Evolutionary conservation across 2,113 vertebrate species (phyloP).

Genomic region (Gracilinanus agilis): DNA sequence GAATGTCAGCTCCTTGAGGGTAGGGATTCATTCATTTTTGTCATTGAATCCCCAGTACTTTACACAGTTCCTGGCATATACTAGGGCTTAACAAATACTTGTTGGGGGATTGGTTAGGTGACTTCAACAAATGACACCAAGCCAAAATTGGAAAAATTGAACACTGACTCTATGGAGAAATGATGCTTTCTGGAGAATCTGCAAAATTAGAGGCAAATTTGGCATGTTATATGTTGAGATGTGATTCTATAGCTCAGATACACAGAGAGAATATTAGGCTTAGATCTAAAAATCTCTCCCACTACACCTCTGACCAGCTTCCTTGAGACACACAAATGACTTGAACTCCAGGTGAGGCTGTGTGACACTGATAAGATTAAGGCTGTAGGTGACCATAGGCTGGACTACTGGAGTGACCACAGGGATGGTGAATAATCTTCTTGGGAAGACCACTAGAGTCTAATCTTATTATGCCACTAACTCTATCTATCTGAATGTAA

Average conservation of each 20-base stretch:
- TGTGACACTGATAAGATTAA: neutral
- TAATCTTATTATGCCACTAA: neutral
- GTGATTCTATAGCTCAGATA: neutral
- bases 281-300: no score
- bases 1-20: neutral
- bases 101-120: neutral
- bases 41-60: no score
- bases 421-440: neutral
- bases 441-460: neutral
- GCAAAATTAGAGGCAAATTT: neutral
- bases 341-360: neutral
- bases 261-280: neutral
- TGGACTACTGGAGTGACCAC: no score
- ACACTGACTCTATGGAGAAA: neutral
- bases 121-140: neutral
- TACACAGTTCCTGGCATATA: no score
- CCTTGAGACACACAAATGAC: neutral
- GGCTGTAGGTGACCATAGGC: no score
- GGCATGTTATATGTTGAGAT: neutral
- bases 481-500: neutral
- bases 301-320: neutral
- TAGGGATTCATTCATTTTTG: neutral
- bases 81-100: neutral
- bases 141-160: neutral
- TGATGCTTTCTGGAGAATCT: neutral